These are phyloP conservation scores for Sitobion miscanthi DNA, from an alignment of 1,140 invertebrate species.

Conservation along the genomic window DNA sequence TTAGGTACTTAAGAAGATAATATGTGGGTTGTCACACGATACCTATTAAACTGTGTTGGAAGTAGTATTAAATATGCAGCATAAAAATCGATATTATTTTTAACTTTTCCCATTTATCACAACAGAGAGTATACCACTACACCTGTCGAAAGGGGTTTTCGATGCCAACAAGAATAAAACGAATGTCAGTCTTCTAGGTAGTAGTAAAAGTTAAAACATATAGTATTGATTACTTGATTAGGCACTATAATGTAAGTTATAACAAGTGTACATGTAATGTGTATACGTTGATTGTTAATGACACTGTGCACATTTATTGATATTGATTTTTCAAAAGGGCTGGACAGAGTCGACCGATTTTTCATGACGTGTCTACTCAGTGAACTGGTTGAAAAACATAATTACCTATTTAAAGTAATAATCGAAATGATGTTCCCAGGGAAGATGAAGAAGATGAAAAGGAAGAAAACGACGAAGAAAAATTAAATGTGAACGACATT, in stretches of 20 bases:
- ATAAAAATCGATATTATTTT: neutral
- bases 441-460: conserved; percentile 55
- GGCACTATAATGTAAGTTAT: neutral
- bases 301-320: neutral
- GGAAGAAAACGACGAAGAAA: conserved; percentile 56
- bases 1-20: neutral
- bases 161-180: neutral
- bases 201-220: neutral
- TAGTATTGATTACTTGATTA: neutral
- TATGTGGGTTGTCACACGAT: neutral
- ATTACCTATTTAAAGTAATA: neutral
- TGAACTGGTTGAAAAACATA: conserved; percentile 6
- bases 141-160: neutral
- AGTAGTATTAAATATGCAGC: neutral
- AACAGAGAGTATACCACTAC: neutral
- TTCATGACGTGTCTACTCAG: neutral
- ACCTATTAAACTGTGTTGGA: neutral
- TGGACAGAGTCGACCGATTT: neutral
- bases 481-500: conserved; percentile 53
- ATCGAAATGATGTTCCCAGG: conserved; percentile 36
- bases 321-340: neutral
- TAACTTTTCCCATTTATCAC: conserved; percentile 27
- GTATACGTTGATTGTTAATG: neutral
- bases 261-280: neutral
- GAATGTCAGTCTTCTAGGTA: neutral